Evolutionary conservation across 2,113 vertebrate species (phyloP).

Genomic region (Petrocephalus microphthalmus): DNA sequence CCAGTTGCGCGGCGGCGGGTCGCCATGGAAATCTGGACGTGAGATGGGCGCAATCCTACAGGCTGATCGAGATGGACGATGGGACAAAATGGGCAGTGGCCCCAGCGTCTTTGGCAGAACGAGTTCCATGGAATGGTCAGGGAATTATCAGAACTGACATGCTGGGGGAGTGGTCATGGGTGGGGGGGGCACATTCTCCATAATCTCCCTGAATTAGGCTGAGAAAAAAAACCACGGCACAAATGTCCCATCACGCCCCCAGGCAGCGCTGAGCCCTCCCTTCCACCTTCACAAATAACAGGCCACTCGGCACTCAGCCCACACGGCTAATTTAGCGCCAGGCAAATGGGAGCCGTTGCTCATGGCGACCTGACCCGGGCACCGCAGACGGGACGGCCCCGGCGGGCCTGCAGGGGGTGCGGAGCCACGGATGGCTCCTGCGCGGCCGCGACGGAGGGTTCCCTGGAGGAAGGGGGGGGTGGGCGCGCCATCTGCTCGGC

Average conservation of each 20-base stretch:
- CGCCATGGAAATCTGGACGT: background rate
- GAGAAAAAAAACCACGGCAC: background rate
- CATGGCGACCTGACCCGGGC: constrained; percentile 60
- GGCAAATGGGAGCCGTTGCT: constrained; percentile 59
- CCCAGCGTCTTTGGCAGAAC: background rate
- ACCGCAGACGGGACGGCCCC: constrained; percentile 59
- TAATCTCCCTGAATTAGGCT: background rate
- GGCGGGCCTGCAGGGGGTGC: constrained; percentile 50
- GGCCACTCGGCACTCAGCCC: background rate
- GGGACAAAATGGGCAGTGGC: background rate
- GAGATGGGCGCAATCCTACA: background rate
- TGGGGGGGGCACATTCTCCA: background rate
- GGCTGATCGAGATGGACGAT: background rate
- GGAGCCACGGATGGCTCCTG: background rate
- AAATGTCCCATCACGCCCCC: background rate
- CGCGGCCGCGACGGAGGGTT: constrained; percentile 51
- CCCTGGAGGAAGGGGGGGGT: constrained; percentile 43
- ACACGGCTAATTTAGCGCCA: constrained; percentile 22
- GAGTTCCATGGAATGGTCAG: background rate
- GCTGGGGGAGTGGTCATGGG: background rate
- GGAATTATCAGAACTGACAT: background rate
- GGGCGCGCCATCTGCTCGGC: constrained; percentile 37
- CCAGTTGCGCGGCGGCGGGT: background rate
- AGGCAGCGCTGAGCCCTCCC: background rate
- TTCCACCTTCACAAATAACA: background rate